Conservation (phyloP, 2,888 invertebrate genomes). For the Clanis bilineata region DNA sequence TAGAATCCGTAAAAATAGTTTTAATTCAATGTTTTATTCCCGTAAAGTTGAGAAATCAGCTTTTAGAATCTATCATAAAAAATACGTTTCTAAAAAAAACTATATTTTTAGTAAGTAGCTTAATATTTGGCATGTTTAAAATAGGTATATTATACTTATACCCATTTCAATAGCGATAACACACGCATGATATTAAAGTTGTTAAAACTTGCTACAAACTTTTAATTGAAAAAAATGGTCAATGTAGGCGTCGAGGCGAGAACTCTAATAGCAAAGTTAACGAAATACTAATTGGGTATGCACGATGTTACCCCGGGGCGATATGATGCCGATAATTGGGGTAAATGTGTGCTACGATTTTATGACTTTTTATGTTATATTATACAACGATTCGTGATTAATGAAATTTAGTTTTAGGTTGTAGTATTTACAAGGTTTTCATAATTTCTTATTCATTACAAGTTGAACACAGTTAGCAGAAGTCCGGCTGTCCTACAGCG, state of each 20-base stretch:
- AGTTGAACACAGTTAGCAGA: too few relatives aligned
- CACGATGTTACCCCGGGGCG: conserved; percentile 19
- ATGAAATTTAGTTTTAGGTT: too few relatives aligned
- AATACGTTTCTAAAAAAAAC: too few relatives aligned
- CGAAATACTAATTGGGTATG: conserved; percentile 22
- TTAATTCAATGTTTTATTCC: too few relatives aligned
- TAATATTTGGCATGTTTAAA: not conserved
- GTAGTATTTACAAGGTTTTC: too few relatives aligned
- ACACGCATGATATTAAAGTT: conserved; percentile 33
- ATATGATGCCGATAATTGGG: conserved; percentile 19
- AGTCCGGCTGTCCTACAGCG: too few relatives aligned
- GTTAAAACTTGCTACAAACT: conserved; percentile 46
- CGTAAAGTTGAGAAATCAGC: too few relatives aligned
- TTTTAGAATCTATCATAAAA: too few relatives aligned
- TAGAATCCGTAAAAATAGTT: too few relatives aligned
- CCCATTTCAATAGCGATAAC: not conserved
- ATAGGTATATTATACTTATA: not conserved
- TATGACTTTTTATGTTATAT: conserved; percentile 20
- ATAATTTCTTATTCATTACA: too few relatives aligned
- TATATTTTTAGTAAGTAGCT: too few relatives aligned
- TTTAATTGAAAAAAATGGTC: conserved; percentile 50
- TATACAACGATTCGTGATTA: not conserved
- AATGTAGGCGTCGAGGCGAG: conserved; percentile 32
- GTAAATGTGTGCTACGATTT: conserved; percentile 17
- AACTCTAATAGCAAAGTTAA: conserved; percentile 13